Percentiles rank a stretch among this genome's conserved stretches.
These are phyloP conservation scores for Silvanus unidentatus DNA, from an alignment of 2,888 invertebrate genomes.

Conservation along the genomic window DNA sequence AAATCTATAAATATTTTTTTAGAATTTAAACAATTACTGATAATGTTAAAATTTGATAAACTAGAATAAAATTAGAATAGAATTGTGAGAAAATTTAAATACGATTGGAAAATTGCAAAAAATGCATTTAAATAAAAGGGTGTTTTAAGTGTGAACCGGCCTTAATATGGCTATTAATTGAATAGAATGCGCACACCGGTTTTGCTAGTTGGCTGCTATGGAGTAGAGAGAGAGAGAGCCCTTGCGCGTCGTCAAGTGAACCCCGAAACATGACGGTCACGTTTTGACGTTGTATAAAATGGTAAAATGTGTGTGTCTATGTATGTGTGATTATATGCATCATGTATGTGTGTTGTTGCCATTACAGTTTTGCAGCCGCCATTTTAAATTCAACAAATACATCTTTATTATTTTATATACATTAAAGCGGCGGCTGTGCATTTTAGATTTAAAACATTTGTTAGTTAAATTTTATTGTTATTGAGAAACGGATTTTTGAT, in stretches of 20 bases:
- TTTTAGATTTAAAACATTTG: too few species aligned
- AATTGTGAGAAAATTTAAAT: too few species aligned
- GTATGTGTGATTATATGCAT: not conserved
- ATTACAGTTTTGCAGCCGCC: constrained; percentile 37
- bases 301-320: constrained; percentile 9
- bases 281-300: constrained; percentile 47
- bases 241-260: constrained; percentile 76
- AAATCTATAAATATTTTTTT: too few species aligned
- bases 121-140: not conserved
- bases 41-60: too few species aligned
- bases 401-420: constrained; percentile 32
- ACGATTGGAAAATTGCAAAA: not conserved
- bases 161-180: not conserved
- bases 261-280: constrained; percentile 52
- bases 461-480: too few species aligned
- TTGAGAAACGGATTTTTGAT: too few species aligned
- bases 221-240: constrained; percentile 45
- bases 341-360: constrained; percentile 14
- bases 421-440: constrained; percentile 32
- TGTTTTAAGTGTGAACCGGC: not conserved
- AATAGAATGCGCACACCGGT: constrained; percentile 29
- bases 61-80: too few species aligned
- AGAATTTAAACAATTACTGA: too few species aligned
- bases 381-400: constrained; percentile 38
- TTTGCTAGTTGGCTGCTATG: constrained; percentile 14